phyloP scores from a whole-genome alignment of 1,140 invertebrate genomes.

The Drosophila repletoides region DNA sequence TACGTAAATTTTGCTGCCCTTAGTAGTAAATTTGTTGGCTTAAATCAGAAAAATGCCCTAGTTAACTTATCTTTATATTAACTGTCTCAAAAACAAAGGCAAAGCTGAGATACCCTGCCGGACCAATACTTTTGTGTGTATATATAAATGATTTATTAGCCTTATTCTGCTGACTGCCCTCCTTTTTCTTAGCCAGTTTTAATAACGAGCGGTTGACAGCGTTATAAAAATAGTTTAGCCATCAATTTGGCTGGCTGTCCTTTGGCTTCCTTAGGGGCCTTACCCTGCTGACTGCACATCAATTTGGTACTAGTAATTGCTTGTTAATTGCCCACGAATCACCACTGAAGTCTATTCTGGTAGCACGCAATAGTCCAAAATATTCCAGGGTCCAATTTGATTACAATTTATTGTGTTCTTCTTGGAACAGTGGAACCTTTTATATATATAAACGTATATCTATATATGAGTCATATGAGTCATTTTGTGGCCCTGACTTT shows the following conservation, averaged over 20 bases:
- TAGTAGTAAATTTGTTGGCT: no score
- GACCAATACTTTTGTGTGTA: no score
- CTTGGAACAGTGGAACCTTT: not conserved
- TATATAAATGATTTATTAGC: no score
- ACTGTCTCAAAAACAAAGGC: no score
- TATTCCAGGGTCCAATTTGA: slow-evolving; percentile 9
- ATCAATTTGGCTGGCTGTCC: slow-evolving; percentile 18
- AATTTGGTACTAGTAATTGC: slow-evolving; percentile 33
- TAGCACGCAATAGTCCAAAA: slow-evolving; percentile 42
- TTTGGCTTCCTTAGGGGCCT: not conserved
- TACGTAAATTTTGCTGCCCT: no score
- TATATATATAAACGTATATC: no score
- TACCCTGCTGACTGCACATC: not conserved
- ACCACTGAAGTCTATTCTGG: slow-evolving; percentile 21
- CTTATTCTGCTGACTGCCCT: no score
- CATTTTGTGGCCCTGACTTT: slow-evolving; percentile 9
- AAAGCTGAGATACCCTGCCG: no score
- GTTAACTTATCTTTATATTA: no score
- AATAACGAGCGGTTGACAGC: no score
- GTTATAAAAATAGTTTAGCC: slow-evolving; percentile 3
- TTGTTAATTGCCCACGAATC: slow-evolving; percentile 54
- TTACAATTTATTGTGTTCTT: slow-evolving; percentile 1
- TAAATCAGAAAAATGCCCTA: no score
- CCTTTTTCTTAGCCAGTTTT: no score
- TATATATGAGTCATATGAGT: not conserved